These are phyloP conservation scores for Eulemur mongoz DNA, from an alignment of 2,797 vertebrate species.

Conservation along the genomic window DNA sequence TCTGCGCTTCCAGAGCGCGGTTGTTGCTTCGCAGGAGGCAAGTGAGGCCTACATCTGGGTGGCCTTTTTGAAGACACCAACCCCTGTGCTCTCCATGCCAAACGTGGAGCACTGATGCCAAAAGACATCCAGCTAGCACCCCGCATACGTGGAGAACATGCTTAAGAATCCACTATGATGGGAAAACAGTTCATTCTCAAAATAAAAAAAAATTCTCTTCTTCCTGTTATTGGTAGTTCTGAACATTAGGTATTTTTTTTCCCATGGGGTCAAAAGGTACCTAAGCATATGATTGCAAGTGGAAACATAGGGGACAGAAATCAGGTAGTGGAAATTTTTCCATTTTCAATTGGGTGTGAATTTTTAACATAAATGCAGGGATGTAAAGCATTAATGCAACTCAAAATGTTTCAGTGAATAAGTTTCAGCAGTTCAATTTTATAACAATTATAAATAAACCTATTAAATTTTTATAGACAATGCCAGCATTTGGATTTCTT, in stretches of 20 bases:
- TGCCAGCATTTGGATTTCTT: slow-evolving; percentile 91
- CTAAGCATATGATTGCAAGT: not conserved
- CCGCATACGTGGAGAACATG: too few relatives aligned
- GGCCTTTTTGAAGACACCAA: too few relatives aligned
- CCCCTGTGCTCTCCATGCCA: too few relatives aligned
- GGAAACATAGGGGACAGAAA: not conserved
- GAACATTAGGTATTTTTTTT: not conserved
- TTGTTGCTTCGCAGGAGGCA: slow-evolving; percentile 90
- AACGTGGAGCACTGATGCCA: too few relatives aligned
- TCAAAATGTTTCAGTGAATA: not conserved
- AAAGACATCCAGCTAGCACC: too few relatives aligned
- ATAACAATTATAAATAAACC: slow-evolving; percentile 87
- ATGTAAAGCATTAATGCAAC: not conserved
- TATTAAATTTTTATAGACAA: slow-evolving; percentile 89
- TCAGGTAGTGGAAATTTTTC: not conserved
- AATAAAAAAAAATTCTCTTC: too few relatives aligned
- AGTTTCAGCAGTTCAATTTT: not conserved
- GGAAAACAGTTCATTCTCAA: too few relatives aligned
- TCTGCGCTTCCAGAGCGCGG: slow-evolving; percentile 90
- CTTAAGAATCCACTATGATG: too few relatives aligned
- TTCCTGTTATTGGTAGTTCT: too few relatives aligned
- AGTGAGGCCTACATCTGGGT: not conserved
- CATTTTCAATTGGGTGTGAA: not conserved
- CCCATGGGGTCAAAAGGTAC: not conserved
- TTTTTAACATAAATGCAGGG: not conserved